Evolutionary conservation across 2,888 invertebrate genomes (phyloP), one percentile per base, ranked within the genome.

Genomic region (Philereme vetulata): DNA sequence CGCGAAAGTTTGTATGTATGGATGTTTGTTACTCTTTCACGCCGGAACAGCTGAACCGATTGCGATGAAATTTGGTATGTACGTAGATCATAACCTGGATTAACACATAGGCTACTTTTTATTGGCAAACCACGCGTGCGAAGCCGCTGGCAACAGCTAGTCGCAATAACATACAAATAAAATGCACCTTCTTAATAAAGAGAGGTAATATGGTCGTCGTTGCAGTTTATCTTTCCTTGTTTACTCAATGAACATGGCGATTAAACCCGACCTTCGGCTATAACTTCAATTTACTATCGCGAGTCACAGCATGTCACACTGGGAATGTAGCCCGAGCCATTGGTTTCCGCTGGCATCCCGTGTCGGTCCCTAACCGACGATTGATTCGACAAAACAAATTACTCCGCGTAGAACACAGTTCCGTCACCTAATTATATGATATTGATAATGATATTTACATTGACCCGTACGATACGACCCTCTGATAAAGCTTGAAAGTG

Each of bases 381-480:
- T 66, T 65, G 64, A 69, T 69, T 69, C 62, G 67, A 64, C 64
- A 69, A 67, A 58, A 62, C 57, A 58, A 55, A 54, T 54, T 48
- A 57, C 62, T 58, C 54, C 7, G 54, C 55, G 50, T 57, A 52
- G 48, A 46, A 57, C 53, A 42, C 69, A 74, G 74, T 81, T 81
- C 76, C 74, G 76, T 79, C 75, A 68, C 83, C 85, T 88, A 89
- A 86, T 78, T 77, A 75, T 69, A 66, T 64, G 88, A 86, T 89
- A 88, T 47, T 57, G 62, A 62, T 62, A 62, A 85, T 79, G 81
- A 69, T 84, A 77, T 86, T 87, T 83, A 86, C 85, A 78, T 74
- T 84, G 86, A 89, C 87, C 90, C 82, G 75, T 63, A 21, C n/a
- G 78, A 70, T 74, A 69, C 73, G 84, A 85, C 82, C 86, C 77